A percentile compares a stretch with the other conserved stretches of the same genome.
Evolutionary conservation across 2,113 vertebrate genomes (phyloP).

Genomic region (Balaeniceps rex): DNA sequence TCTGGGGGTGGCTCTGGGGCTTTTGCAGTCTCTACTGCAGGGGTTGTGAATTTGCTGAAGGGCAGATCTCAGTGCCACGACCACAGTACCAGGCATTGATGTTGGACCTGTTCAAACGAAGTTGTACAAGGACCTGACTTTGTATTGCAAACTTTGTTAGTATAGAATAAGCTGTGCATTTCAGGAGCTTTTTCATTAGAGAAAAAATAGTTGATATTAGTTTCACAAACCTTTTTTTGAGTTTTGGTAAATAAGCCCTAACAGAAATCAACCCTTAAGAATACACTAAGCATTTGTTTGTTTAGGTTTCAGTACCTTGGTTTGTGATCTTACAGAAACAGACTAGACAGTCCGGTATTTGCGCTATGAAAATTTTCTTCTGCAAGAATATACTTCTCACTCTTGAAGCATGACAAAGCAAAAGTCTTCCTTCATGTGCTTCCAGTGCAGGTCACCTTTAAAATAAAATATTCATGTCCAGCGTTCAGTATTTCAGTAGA

Average conservation of each 20-base stretch:
- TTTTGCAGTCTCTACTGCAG: neutral
- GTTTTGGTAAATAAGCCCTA: neutral
- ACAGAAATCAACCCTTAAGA: neutral
- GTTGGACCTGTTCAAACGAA: neutral
- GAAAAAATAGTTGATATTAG: neutral
- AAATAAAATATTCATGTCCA: slow-evolving; percentile 27
- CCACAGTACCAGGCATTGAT: neutral
- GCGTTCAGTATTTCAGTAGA: neutral
- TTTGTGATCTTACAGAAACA: neutral
- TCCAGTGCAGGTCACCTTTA: slow-evolving; percentile 43
- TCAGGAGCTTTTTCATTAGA: neutral
- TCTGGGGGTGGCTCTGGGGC: neutral
- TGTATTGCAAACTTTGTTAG: neutral
- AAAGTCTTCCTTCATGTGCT: neutral
- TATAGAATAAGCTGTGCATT: neutral
- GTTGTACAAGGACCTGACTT: neutral
- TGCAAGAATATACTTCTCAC: neutral
- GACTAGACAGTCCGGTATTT: neutral
- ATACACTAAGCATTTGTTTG: neutral
- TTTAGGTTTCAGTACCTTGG: neutral
- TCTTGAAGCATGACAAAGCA: slow-evolving; percentile 29
- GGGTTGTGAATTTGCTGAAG: neutral
- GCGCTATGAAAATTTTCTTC: neutral
- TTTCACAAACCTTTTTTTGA: neutral
- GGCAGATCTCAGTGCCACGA: neutral